Percentiles rank a stretch among this genome's conserved stretches.
Evolutionary conservation across 2,113 vertebrate genomes (phyloP).

Genomic region (Melospiza melodia): DNA sequence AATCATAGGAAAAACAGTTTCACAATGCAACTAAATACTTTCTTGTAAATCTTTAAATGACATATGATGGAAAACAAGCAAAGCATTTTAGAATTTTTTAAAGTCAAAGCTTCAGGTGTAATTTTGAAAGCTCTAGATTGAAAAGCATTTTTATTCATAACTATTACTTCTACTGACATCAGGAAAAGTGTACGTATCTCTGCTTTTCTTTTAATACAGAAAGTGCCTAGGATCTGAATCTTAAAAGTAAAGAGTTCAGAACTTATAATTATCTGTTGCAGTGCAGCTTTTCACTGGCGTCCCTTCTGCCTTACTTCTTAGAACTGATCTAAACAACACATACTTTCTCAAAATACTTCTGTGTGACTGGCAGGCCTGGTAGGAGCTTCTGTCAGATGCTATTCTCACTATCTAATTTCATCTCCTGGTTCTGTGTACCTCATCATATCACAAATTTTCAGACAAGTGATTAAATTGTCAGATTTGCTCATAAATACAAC

Average conservation of each 20-base stretch:
- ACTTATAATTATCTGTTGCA: not conserved
- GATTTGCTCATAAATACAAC: not conserved
- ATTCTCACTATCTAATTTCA: not conserved
- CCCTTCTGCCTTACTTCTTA: not conserved
- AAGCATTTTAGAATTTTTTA: not conserved
- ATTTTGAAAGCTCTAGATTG: not conserved
- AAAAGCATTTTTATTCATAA: not conserved
- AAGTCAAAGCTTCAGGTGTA: not conserved
- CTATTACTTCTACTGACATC: not conserved
- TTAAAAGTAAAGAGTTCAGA: not conserved
- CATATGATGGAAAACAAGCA: not conserved
- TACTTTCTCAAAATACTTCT: not conserved
- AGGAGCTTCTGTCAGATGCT: not conserved
- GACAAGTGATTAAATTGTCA: not conserved
- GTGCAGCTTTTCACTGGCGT: not conserved
- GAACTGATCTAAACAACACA: not conserved
- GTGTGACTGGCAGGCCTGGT: not conserved
- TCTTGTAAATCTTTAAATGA: not conserved
- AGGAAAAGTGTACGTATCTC: not conserved
- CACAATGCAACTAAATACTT: not conserved
- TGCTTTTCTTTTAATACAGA: not conserved
- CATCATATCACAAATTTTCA: not conserved
- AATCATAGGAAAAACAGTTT: conserved; percentile 8
- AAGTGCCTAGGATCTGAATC: not conserved
- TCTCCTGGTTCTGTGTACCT: not conserved